A percentile compares a stretch with the other conserved stretches of the same genome.
Conservation (phyloP, 2,888 invertebrate species). For the Nomada goodeniana region DNA sequence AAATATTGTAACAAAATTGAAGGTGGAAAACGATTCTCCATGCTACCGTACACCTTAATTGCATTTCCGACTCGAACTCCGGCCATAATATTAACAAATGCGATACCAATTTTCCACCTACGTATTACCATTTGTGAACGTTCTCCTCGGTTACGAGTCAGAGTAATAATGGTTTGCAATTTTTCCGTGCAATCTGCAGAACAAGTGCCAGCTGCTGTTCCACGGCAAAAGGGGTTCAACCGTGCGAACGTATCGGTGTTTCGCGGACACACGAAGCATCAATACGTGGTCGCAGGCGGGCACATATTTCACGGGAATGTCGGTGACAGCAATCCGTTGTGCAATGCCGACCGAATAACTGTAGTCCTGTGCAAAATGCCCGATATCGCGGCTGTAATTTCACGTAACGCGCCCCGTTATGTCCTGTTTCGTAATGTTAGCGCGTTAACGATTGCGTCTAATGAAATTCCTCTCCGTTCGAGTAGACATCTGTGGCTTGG, state of each 20-base stretch:
- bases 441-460: constrained; percentile 37
- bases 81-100: too few relatives aligned
- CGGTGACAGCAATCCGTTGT: neutral
- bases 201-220: too few relatives aligned
- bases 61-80: too few relatives aligned
- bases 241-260: neutral
- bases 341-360: constrained; percentile 40
- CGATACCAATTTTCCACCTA: too few relatives aligned
- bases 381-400: constrained; percentile 41
- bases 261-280: constrained; percentile 26
- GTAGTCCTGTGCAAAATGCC: constrained; percentile 37
- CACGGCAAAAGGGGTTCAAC: too few relatives aligned
- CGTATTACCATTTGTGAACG: too few relatives aligned
- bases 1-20: too few relatives aligned
- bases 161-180: too few relatives aligned
- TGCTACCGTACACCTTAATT: too few relatives aligned
- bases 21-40: too few relatives aligned
- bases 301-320: constrained; percentile 23
- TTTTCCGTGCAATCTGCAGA: too few relatives aligned
- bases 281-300: neutral
- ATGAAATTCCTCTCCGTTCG: constrained; percentile 46
- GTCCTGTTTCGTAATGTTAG: constrained; percentile 25
- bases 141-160: too few relatives aligned
- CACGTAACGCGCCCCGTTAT: constrained; percentile 31
- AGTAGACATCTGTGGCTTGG: constrained; percentile 23